These are phyloP conservation scores for Vireo griseus DNA, from an alignment of 2,797 vertebrate genomes.

Conservation along the genomic window DNA sequence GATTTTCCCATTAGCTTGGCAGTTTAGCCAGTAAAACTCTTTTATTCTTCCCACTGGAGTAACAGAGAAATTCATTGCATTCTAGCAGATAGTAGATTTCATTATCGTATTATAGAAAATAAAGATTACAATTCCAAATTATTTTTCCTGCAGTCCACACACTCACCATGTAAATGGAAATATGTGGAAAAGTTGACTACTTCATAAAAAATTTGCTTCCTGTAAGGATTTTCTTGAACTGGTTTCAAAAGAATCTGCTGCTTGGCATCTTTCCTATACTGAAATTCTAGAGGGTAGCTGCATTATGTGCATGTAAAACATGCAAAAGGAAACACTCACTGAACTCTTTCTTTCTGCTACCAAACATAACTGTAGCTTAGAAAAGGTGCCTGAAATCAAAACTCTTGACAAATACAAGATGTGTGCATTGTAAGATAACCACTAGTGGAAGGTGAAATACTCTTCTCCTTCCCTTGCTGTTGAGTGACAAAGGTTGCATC, in stretches of 20 bases:
- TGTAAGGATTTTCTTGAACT: conserved; percentile 40
- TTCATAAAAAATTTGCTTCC: conserved; percentile 41
- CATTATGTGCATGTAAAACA: not conserved
- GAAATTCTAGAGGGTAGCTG: conserved; percentile 41
- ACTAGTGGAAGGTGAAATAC: not conserved
- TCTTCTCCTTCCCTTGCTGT: not conserved
- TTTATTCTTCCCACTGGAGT: conserved; percentile 3
- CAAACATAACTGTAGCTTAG: not conserved
- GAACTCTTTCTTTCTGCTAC: not conserved
- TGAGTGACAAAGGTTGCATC: not conserved
- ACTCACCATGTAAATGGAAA: not conserved
- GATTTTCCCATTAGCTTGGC: not conserved
- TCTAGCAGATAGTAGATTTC: conserved; percentile 34
- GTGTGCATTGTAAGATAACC: not conserved
- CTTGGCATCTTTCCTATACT: conserved; percentile 38
- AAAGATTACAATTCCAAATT: conserved; percentile 5
- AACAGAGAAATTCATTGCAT: conserved; percentile 8
- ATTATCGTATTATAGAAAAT: conserved; percentile 31
- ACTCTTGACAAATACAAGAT: fast-evolving
- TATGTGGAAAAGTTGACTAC: conserved; percentile 14
- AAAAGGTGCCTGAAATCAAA: not conserved
- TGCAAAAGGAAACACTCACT: not conserved
- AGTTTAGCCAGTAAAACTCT: not conserved
- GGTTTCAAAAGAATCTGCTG: conserved; percentile 34
- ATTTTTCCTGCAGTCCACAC: conserved; percentile 21